Conservation (phyloP, 2,113 vertebrate species). For the Carassius auratus region DNA sequence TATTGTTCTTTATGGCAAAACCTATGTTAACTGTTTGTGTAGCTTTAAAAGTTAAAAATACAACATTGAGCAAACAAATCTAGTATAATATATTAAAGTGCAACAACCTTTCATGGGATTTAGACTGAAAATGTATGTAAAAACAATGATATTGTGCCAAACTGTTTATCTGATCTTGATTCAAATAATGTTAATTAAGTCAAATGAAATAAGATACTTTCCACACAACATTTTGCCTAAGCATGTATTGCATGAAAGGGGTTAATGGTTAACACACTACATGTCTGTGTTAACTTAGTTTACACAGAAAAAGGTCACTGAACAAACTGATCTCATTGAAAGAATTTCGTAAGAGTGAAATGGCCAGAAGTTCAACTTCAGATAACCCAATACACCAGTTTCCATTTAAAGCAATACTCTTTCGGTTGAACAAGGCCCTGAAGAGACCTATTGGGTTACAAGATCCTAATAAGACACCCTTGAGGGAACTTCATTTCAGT, state of each 20-base stretch:
- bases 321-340: neutral
- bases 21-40: neutral
- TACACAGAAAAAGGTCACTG: neutral
- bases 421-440: neutral
- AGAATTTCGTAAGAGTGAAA: neutral
- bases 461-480: conserved; percentile 7
- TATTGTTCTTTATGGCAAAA: neutral
- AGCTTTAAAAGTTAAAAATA: neutral
- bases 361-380: neutral
- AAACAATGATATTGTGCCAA: no score
- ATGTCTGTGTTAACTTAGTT: neutral
- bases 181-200: no score
- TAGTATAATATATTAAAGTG: no score
- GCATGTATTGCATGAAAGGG: neutral
- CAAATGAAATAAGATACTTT: neutral
- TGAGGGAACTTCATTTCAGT: conserved; percentile 1
- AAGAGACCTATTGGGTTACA: neutral
- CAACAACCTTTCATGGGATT: no score
- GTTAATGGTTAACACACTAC: conserved; percentile 10
- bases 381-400: neutral
- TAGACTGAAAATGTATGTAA: no score
- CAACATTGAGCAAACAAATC: no score
- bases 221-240: neutral
- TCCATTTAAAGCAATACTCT: neutral
- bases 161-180: no score